Conservation (phyloP, 2,113 vertebrate genomes). For the Oxyura jamaicensis region DNA sequence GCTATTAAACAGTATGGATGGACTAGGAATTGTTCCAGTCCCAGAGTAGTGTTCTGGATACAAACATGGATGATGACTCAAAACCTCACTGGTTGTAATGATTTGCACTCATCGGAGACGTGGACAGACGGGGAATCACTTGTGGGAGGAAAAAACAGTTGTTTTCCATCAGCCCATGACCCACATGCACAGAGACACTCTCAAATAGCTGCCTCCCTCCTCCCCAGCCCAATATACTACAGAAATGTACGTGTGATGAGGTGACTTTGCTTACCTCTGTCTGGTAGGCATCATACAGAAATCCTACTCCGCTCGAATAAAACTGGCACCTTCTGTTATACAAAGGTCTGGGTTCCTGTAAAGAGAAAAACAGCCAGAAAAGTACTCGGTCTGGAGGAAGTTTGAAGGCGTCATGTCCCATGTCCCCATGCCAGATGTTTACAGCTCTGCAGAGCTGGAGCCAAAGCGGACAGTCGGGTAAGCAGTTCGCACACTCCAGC, state of each 20-base stretch:
- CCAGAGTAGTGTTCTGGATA: background rate
- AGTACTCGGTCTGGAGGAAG: background rate
- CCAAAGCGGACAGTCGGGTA: background rate
- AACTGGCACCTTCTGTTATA: conserved; percentile 86
- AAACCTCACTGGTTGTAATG: background rate
- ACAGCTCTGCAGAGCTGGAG: background rate
- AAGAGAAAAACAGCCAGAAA: background rate
- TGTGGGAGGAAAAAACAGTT: background rate
- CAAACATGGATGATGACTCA: background rate
- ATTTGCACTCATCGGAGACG: background rate
- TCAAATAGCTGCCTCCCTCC: background rate
- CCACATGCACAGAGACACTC: background rate
- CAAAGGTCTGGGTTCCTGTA: conserved; percentile 87
- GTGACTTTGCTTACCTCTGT: conserved; percentile 81
- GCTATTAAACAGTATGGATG: background rate
- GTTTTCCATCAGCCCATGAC: background rate
- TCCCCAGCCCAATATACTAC: background rate
- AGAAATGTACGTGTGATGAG: background rate
- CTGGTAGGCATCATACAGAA: conserved; percentile 85
- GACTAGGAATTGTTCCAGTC: background rate
- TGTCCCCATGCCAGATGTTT: background rate
- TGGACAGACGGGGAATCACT: background rate
- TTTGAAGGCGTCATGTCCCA: background rate
- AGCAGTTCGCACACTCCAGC: fast-evolving
- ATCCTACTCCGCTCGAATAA: conserved; percentile 83